phyloP scores from a whole-genome alignment of 2,113 vertebrate species.

The Prionailurus bengalensis region DNA sequence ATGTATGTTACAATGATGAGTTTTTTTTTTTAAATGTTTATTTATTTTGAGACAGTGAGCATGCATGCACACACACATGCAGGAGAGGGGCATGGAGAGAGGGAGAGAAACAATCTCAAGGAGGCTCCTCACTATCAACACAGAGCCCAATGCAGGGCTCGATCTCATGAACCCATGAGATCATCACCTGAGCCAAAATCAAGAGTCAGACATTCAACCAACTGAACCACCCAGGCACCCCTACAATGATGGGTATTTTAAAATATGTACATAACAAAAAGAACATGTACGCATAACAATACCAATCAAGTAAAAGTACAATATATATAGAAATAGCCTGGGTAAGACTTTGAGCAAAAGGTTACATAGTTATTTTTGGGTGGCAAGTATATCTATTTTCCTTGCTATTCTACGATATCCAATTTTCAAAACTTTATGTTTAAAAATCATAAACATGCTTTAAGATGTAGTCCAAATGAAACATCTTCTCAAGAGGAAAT shows the following conservation, averaged over 20 bases:
- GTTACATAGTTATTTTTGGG: not conserved
- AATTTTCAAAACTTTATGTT: constrained; percentile 57
- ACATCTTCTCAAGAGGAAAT: constrained; percentile 9
- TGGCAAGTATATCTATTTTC: not conserved
- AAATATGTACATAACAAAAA: not conserved
- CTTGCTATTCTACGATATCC: not conserved
- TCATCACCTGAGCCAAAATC: too few species aligned
- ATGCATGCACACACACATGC: too few species aligned
- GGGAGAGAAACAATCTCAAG: too few species aligned
- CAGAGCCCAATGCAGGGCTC: too few species aligned
- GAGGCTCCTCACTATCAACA: too few species aligned
- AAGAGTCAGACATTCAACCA: too few species aligned
- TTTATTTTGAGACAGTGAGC: too few species aligned
- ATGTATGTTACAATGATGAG: not conserved
- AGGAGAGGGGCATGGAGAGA: too few species aligned
- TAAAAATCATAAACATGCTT: not conserved
- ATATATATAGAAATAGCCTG: not conserved
- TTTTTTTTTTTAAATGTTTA: not conserved
- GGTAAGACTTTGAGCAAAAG: constrained; percentile 19
- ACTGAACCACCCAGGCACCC: too few species aligned
- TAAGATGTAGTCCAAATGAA: constrained; percentile 54
- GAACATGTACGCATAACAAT: not conserved
- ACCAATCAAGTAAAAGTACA: constrained; percentile 18
- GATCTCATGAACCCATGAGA: too few species aligned
- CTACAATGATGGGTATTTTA: not conserved